A percentile compares a stretch with the other conserved stretches of the same genome.
Evolutionary conservation across 2,888 invertebrate genomes (phyloP).

Genomic region (Nowickia ferox): DNA sequence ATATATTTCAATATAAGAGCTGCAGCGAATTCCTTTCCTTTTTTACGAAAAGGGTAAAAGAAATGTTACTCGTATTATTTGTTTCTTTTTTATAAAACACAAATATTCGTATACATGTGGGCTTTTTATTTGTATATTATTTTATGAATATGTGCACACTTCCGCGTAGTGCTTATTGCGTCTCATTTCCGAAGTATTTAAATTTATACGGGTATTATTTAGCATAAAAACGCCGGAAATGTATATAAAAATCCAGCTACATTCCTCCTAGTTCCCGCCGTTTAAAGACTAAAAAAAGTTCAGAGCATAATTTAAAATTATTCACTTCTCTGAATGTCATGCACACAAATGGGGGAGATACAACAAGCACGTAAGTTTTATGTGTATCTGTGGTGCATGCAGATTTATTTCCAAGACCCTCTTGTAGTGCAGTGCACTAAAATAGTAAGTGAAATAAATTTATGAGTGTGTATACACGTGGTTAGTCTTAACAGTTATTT

Average conservation of each 20-base stretch:
- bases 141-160: conserved; percentile 54
- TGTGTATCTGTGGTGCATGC: neutral
- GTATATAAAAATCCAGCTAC: conserved; percentile 43
- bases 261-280: neutral
- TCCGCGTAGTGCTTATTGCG: conserved; percentile 61
- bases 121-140: neutral
- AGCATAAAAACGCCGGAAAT: conserved; percentile 58
- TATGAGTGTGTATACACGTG: neutral
- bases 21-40: too few relatives aligned
- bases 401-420: conserved; percentile 13
- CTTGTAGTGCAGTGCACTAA: neutral
- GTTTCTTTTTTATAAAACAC: neutral
- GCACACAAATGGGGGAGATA: neutral
- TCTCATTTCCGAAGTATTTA: conserved; percentile 64
- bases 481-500: neutral
- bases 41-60: too few relatives aligned
- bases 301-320: conserved; percentile 35
- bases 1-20: too few relatives aligned
- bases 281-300: neutral
- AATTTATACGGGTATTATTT: conserved; percentile 60
- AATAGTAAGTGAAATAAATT: neutral
- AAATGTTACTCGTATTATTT: neutral
- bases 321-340: conserved; percentile 25
- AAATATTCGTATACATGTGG: too few relatives aligned
- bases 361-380: conserved; percentile 16